Percentiles rank a stretch among this genome's conserved stretches.
phyloP scores from a whole-genome alignment of 2,113 vertebrate genomes.

The Paramormyrops kingsleyae region DNA sequence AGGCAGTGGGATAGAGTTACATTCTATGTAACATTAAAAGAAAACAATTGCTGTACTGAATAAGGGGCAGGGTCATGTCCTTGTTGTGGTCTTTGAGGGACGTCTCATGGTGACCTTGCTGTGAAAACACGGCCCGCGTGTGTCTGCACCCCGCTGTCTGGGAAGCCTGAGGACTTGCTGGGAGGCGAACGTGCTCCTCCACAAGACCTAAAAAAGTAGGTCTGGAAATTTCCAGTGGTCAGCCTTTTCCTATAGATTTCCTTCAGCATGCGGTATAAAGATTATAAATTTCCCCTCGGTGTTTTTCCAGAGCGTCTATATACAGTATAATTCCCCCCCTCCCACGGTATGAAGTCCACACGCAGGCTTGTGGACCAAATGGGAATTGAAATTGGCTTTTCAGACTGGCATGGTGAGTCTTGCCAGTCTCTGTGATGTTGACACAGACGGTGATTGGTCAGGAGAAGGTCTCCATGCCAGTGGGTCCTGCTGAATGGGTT shows the following conservation, averaged over 20 bases:
- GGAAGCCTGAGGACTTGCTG: not conserved
- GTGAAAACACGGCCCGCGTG: not conserved
- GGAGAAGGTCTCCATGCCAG: not conserved
- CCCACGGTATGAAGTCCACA: not conserved
- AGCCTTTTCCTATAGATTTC: not conserved
- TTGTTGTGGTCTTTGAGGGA: not conserved
- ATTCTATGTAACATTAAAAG: not conserved
- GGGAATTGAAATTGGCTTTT: not conserved
- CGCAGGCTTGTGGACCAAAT: not conserved
- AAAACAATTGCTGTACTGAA: not conserved
- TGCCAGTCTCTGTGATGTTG: not conserved
- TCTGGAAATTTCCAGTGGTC: not conserved
- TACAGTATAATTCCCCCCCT: not conserved
- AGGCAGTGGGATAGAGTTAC: not conserved
- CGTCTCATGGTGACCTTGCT: not conserved
- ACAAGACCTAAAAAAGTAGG: not conserved
- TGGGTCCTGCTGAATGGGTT: not conserved
- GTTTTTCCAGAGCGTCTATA: not conserved
- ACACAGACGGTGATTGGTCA: not conserved
- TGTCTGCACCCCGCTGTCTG: not conserved
- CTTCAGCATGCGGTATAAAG: not conserved
- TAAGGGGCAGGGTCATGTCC: not conserved
- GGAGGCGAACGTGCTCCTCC: not conserved
- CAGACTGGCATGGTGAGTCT: not conserved
- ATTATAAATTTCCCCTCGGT: not conserved